Base-by-base conservation (phyloP, 23 tunicate genomes). In the Halocynthia aurantium region DNA sequence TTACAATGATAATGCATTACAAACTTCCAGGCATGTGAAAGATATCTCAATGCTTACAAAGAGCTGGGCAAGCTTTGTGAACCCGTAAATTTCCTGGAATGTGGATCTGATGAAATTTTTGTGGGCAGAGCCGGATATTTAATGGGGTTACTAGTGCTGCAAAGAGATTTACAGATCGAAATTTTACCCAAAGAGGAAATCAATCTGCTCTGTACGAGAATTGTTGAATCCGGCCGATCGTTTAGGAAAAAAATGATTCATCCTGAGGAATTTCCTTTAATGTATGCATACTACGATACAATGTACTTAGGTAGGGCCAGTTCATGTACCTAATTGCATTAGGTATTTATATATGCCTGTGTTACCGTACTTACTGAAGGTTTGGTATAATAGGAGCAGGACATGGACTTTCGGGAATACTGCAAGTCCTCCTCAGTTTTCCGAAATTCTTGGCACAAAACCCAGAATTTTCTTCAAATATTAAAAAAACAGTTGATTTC, bases 121-220 rank as follows among this genome's bases (percentile, higher is more conserved):
- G 93, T 87, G 20, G 93, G 93, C 64, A 87, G 93, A 69, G 57
- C 93, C 20, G 93, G 93, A 11, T 87, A 87, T 62, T 53, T 87
- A 6, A 62, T 87, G 56, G 93, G 93, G 10, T 76, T 78, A 10
- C 40, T 81, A 21, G 67, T 87, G 11, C 72, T 87, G 51, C 60
- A 82, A 61, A 67, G 86, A 51, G 93, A 87, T 7, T 54, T 87
- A 10, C 52, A 61, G 22, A 64, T 20, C 5, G 55, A 69, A 9
- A 57, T 87, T 57, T 70, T 87, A 55, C 19, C 72, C n/a, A 56
- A 62, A 13, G 73, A 67, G 76, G 50, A 81, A 61, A 53, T 81
- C 17, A 50, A 70, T 60, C 18, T 40, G 6, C 22, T 87, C 0
- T 66, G 81, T 69, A 7, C 52, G 54, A 66, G n/a, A 10, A 72